Percentiles rank a stretch among this genome's conserved stretches.
Evolutionary conservation across 1,140 invertebrate genomes (phyloP).

Genomic region (Homalodisca vitripennis): DNA sequence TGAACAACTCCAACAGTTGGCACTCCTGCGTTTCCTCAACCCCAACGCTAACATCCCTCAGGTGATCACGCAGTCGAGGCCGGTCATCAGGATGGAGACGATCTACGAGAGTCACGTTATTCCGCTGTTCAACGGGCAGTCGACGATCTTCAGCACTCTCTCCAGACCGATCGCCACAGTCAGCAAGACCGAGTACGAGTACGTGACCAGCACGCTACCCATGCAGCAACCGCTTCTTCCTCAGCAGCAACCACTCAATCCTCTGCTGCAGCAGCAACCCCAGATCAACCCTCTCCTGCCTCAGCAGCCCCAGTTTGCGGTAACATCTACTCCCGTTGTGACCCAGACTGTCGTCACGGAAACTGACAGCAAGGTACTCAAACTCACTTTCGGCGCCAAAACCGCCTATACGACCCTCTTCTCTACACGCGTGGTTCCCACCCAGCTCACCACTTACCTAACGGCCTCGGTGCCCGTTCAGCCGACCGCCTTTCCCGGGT

Average conservation of each 20-base stretch:
- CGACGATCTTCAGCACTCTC: slow-evolving; percentile 72
- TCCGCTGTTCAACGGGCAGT: slow-evolving; percentile 70
- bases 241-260: slow-evolving; percentile 52
- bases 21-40: slow-evolving; percentile 67
- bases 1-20: slow-evolving; percentile 73
- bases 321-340: slow-evolving; percentile 78
- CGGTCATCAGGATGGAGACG: slow-evolving; percentile 71
- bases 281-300: slow-evolving; percentile 52
- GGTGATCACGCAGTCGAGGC: slow-evolving; percentile 73
- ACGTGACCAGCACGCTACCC: slow-evolving; percentile 61
- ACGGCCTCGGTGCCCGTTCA: slow-evolving; percentile 74
- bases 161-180: slow-evolving; percentile 72
- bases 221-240: slow-evolving; percentile 50
- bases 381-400: slow-evolving; percentile 84
- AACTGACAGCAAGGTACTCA: slow-evolving; percentile 78
- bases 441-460: slow-evolving; percentile 75
- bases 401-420: slow-evolving; percentile 84
- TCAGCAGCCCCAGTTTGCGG: slow-evolving; percentile 65
- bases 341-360: slow-evolving; percentile 76
- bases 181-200: slow-evolving; percentile 70
- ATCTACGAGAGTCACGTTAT: slow-evolving; percentile 79
- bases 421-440: slow-evolving; percentile 81
- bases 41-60: slow-evolving; percentile 64
- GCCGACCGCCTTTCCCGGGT: slow-evolving; percentile 65
- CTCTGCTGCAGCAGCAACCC: slow-evolving; percentile 50